phyloP scores from a whole-genome alignment of 2,113 vertebrate species.

The Podarcis cretensis region DNA sequence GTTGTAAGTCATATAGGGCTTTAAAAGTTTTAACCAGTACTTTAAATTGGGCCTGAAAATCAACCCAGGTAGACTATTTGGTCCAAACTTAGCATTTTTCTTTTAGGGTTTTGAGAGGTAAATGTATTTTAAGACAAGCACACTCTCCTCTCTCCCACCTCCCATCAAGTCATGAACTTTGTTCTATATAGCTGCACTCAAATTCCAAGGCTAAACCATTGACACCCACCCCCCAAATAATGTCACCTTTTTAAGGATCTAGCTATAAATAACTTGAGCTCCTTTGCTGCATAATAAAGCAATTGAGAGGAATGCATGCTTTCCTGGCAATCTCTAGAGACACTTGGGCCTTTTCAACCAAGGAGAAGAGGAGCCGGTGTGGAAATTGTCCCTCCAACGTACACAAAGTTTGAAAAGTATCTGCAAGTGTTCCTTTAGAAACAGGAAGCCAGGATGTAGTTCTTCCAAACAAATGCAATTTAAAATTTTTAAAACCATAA shows the following conservation, averaged over 20 bases:
- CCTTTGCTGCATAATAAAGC: not conserved
- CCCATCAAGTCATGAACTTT: not conserved
- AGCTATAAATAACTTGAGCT: not conserved
- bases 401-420: no score
- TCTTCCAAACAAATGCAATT: not conserved
- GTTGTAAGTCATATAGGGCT: no score
- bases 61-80: no score
- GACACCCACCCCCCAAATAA: not conserved
- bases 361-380: no score
- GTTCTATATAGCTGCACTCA: not conserved
- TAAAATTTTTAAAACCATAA: no score
- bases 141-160: not conserved
- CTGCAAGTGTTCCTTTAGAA: not conserved
- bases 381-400: not conserved
- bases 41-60: no score
- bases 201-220: not conserved
- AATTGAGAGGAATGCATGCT: not conserved
- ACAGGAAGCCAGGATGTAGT: not conserved
- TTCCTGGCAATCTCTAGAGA: not conserved
- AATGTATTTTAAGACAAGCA: not conserved
- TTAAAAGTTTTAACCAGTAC: no score
- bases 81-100: not conserved
- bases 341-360: not conserved
- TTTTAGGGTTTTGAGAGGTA: not conserved
- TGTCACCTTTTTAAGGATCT: not conserved